Base-by-base conservation (phyloP, 2,888 invertebrate genomes). In the Cephus spinipes region DNA sequence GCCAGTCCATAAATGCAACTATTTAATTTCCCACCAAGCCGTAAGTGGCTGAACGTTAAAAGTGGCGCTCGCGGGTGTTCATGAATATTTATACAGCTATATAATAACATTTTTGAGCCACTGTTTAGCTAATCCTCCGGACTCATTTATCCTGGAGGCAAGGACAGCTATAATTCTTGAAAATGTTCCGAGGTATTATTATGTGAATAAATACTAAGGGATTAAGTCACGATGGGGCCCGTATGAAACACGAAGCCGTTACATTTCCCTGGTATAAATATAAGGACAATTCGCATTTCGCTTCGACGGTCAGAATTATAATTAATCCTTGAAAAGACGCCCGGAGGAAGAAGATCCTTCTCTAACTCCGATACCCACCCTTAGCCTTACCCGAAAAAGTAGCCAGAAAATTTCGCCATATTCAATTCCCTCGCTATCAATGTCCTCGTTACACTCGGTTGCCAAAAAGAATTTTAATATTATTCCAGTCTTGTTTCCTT, bases 91-190 rank as follows among this genome's bases (percentile, higher is more conserved):
- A 91, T 91, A 90, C 86, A 84, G 88, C 91, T 90, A 91, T 91
- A 91, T 91, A 91, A 91, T 91, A 91, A 91, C 91, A 91, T 91
- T 91, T 91, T 91, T 91, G 91, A 91, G 91, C 91, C 90, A 91
- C 91, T 91, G 91, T 91, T 91, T 91, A 91, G 91, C 91, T 91
- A 91, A 91, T 91, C 91, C 91, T 90, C 89, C 86, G 90, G 87
- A 91, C 91, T 91, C 91, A 89, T 91, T 91, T 91, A 91, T 91
- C 90, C 90, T 90, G 85, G 85, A 85, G 88, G 89, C 91, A 90
- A 91, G 90, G 89, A 89, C 90, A 89, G 91, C 90, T 83, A 91
- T 91, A 91, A 90, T 90, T 91, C 91, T 91, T 89, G 89, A 90
- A 90, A 91, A 90, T 89, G 90, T 88, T 87, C 88, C 88, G 82